phyloP scores from a whole-genome alignment of 2,797 vertebrate species.

The Lepidocolaptes lacrymiger region DNA sequence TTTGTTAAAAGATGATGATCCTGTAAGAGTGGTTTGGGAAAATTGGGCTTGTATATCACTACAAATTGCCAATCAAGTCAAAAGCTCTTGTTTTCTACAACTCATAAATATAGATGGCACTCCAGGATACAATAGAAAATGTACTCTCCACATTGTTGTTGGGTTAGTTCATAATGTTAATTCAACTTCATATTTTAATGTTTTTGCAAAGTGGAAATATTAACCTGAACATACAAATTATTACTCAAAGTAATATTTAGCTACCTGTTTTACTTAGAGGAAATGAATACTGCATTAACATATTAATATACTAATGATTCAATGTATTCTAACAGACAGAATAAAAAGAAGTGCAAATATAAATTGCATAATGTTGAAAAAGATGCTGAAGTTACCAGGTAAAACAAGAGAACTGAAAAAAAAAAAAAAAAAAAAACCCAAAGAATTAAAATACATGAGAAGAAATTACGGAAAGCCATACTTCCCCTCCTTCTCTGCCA shows the following conservation, averaged over 20 bases:
- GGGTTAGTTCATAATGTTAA: not conserved
- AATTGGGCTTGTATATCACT: not conserved
- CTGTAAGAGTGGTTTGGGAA: not conserved
- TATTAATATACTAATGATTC: not conserved
- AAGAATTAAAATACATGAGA: not conserved
- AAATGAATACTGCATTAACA: not conserved
- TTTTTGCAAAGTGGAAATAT: not conserved
- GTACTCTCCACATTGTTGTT: not conserved
- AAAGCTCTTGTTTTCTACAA: conserved; percentile 12
- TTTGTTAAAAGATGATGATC: not conserved
- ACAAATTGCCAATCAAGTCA: conserved; percentile 25
- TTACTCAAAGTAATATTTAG: not conserved
- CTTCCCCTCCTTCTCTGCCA: not conserved
- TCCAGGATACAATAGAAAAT: conserved; percentile 6
- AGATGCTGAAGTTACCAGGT: not conserved
- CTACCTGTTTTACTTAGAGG: not conserved
- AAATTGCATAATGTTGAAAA: not conserved
- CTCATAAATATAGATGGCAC: conserved; percentile 19
- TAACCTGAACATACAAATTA: conserved; percentile 11
- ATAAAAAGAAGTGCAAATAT: not conserved
- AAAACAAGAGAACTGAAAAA: not conserved
- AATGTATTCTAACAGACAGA: not conserved
- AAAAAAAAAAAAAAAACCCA: not conserved
- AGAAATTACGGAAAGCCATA: not conserved
- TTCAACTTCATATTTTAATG: not conserved